These are phyloP conservation scores for Troglohyphantes excavatus DNA, from an alignment of 2,888 invertebrate species.

Conservation along the genomic window DNA sequence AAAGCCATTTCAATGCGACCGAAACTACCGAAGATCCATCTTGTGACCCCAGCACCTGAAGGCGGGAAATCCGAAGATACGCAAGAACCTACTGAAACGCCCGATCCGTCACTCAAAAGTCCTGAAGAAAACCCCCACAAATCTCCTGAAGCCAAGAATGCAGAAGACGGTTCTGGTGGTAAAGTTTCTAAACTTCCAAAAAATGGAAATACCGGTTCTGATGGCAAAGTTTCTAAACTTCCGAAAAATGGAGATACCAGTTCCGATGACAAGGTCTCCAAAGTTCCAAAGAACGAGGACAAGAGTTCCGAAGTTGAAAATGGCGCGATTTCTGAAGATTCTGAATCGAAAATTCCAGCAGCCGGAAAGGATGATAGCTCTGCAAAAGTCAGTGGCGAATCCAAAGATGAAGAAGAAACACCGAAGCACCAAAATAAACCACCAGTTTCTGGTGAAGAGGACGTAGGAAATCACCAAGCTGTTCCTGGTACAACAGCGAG, in stretches of 20 bases:
- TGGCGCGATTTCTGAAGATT: too few species aligned
- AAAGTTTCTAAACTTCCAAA: background rate
- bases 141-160: background rate
- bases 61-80: background rate
- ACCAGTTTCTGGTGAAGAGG: constrained; percentile 12
- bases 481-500: constrained; percentile 35
- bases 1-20: background rate
- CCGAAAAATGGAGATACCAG: background rate
- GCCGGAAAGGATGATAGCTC: too few species aligned
- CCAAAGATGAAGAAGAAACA: background rate
- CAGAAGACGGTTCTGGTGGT: background rate
- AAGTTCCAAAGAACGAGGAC: background rate
- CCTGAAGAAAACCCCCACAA: background rate
- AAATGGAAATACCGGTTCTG: too few species aligned
- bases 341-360: too few species aligned
- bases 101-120: background rate
- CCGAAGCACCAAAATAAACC: background rate
- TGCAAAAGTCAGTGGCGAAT: background rate
- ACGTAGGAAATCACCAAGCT: constrained; percentile 31
- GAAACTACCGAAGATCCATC: background rate
- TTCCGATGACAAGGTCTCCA: background rate
- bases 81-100: background rate
- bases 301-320: too few species aligned
- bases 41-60: background rate
- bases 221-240: background rate